Evolutionary conservation across 2,113 vertebrate species (phyloP).

Genomic region (Oncorhynchus keta): DNA sequence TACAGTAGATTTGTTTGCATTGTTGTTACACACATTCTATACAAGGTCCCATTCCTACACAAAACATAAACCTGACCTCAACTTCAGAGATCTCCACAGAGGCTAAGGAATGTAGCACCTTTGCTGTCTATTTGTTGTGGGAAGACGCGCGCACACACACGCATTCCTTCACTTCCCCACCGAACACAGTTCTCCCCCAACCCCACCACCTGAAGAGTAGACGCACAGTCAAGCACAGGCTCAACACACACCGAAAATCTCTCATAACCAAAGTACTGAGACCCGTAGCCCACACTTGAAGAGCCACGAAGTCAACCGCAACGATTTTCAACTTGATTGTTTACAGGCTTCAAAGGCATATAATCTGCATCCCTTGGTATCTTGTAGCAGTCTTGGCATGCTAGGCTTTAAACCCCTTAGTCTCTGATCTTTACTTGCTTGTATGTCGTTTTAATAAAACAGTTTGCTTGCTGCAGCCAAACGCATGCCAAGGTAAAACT

Average conservation of each 20-base stretch:
- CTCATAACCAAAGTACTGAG: conserved; percentile 28
- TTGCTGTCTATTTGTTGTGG: conserved; percentile 72
- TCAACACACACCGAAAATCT: conserved; percentile 6
- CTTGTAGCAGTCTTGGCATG: conserved; percentile 62
- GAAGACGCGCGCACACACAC: conserved; percentile 50
- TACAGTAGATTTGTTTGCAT: neutral
- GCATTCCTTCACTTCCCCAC: neutral
- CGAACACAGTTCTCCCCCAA: neutral
- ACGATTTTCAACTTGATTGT: conserved; percentile 60
- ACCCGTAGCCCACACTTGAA: conserved; percentile 52
- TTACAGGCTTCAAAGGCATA: conserved; percentile 66
- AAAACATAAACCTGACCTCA: conserved; percentile 50
- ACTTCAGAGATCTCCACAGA: neutral
- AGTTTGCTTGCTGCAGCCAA: conserved; percentile 53
- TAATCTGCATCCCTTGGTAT: conserved; percentile 66
- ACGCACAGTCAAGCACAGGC: neutral
- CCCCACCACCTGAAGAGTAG: conserved; percentile 20
- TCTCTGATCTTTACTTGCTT: conserved; percentile 66
- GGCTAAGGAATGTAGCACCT: conserved; percentile 73
- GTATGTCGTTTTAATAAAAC: conserved; percentile 67
- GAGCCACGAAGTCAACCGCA: conserved; percentile 51
- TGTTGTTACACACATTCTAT: neutral
- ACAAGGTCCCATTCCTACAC: neutral
- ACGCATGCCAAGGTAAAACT: conserved; percentile 58
- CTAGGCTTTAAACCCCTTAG: conserved; percentile 56